Conservation (phyloP, 1,140 invertebrate genomes). For the Neelides sp. region DNA sequence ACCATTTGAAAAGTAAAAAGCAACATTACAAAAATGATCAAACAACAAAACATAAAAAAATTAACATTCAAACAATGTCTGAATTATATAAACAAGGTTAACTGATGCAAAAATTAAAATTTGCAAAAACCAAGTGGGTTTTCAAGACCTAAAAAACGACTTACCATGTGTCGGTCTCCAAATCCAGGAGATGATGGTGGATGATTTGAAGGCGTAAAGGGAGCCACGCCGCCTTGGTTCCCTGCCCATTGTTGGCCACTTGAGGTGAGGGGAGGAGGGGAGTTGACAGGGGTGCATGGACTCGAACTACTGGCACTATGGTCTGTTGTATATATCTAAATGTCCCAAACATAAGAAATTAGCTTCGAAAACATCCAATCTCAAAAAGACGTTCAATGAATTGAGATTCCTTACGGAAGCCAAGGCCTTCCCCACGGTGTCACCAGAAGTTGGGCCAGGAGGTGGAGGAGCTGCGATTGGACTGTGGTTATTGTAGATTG, state of each 20-base stretch:
- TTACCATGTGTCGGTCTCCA: slow-evolving; percentile 32
- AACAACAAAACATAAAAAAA: slow-evolving; percentile 34
- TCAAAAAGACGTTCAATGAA: slow-evolving; percentile 4
- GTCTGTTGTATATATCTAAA: slow-evolving; percentile 72
- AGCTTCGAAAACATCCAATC: neutral
- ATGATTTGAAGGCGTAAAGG: slow-evolving; percentile 36
- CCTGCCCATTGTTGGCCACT: slow-evolving; percentile 27
- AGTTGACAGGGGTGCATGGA: slow-evolving; percentile 73
- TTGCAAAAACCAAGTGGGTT: too few species aligned
- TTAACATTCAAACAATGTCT: slow-evolving; percentile 16
- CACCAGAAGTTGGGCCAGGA: slow-evolving; percentile 45
- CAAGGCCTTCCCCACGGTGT: slow-evolving; percentile 63
- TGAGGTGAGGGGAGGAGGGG: slow-evolving; percentile 57
- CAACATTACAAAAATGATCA: slow-evolving; percentile 37
- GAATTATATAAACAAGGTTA: neutral
- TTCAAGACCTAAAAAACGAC: too few species aligned
- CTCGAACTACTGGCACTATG: slow-evolving; percentile 81
- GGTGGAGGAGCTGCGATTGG: slow-evolving; percentile 35
- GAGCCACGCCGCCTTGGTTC: slow-evolving; percentile 21
- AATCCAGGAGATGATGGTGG: slow-evolving; percentile 38
- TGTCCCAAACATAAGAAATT: slow-evolving; percentile 31
- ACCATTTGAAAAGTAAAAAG: slow-evolving; percentile 38
- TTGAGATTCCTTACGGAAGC: slow-evolving; percentile 50
- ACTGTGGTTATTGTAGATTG: slow-evolving; percentile 38
- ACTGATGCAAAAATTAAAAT: neutral